These are phyloP conservation scores for Drosophila simulans DNA, from an alignment of 1,140 invertebrate species.

Conservation along the genomic window DNA sequence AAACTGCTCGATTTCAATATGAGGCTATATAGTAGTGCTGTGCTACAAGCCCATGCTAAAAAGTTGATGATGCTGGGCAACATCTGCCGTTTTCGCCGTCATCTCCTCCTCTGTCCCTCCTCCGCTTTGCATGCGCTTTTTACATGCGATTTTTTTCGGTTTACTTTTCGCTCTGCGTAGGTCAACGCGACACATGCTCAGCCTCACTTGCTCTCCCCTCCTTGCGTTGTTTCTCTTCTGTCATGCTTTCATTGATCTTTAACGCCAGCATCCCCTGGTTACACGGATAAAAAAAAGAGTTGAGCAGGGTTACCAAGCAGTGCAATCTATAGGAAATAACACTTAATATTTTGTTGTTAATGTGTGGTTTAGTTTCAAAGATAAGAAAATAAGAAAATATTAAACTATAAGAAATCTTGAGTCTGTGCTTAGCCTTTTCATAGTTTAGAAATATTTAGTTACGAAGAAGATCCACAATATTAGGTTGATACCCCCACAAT, in stretches of 20 bases:
- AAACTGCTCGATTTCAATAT: conserved; percentile 73
- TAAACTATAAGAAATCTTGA: too few species aligned
- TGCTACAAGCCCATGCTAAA: conserved; percentile 22
- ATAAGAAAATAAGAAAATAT: too few species aligned
- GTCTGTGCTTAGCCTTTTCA: too few species aligned
- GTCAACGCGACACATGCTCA: conserved; percentile 78
- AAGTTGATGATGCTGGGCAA: conserved; percentile 57
- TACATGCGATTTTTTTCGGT: conserved; percentile 54
- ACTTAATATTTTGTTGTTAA: too few species aligned
- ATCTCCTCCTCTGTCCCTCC: conserved; percentile 31
- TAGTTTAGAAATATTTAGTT: too few species aligned
- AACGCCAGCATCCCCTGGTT: conserved; percentile 63
- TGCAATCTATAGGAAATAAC: not conserved
- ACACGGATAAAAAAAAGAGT: conserved; percentile 19
- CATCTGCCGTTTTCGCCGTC: conserved; percentile 68
- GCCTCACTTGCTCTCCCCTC: conserved; percentile 41
- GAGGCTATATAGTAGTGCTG: conserved; percentile 16
- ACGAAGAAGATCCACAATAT: not conserved
- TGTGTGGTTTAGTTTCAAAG: too few species aligned
- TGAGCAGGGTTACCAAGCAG: too few species aligned
- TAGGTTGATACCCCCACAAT: not conserved
- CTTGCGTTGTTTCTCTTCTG: conserved; percentile 31
- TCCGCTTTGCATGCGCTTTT: conserved; percentile 69
- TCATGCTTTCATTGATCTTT: conserved; percentile 76
- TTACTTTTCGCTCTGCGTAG: conserved; percentile 75